Percentiles rank a stretch among this genome's conserved stretches.
Conservation (phyloP, 1,140 invertebrate species). For the Mylabris phalerata region DNA sequence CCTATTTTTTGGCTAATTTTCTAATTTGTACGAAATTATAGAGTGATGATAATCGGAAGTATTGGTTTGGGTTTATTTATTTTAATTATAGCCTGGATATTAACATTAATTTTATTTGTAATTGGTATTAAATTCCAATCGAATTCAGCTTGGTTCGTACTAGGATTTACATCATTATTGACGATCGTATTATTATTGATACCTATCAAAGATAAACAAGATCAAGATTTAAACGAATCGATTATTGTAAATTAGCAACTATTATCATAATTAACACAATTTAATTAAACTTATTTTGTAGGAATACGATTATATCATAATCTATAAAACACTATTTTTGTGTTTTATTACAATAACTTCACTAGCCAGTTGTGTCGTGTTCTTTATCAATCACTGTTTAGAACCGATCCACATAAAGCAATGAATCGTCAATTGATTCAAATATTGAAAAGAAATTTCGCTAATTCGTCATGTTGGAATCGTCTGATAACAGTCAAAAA, state of each 20-base stretch:
- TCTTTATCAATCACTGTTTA: constrained; percentile 47
- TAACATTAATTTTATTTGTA: constrained; percentile 48
- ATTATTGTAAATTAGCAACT: constrained; percentile 22
- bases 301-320: constrained; percentile 51
- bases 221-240: constrained; percentile 34
- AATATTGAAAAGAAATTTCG: constrained; percentile 28
- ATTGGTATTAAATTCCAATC: constrained; percentile 50
- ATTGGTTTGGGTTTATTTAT: constrained; percentile 51
- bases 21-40: constrained; percentile 25
- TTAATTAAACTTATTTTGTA: constrained; percentile 40
- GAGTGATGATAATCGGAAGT: constrained; percentile 45
- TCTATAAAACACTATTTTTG: constrained; percentile 48
- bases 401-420: constrained; percentile 42
- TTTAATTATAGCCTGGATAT: constrained; percentile 49
- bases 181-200: constrained; percentile 49
- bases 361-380: constrained; percentile 43
- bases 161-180: constrained; percentile 43
- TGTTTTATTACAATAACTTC: constrained; percentile 44
- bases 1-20: too few species aligned
- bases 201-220: constrained; percentile 41
- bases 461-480: constrained; percentile 30
- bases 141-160: constrained; percentile 46
- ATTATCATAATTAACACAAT: constrained; percentile 6
- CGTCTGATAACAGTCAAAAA: constrained; percentile 50
- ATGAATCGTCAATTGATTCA: neutral